Evolutionary conservation across 2,888 invertebrate species (phyloP), one percentile per base, ranked within the genome.

Genomic region (Drosophila tripunctata): DNA sequence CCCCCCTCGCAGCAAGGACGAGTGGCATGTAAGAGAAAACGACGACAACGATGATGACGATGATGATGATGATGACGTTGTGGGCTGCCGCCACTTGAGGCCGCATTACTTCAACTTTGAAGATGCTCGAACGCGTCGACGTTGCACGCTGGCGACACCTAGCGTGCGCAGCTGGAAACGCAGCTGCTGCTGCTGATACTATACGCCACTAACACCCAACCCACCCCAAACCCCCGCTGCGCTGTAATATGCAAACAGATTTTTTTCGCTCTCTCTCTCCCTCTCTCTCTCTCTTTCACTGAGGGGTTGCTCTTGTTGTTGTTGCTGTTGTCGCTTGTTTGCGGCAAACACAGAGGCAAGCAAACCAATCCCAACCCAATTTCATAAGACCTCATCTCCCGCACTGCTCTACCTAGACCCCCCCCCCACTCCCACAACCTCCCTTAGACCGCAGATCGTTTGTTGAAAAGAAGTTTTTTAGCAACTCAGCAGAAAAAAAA

Each of bases 21-120:
- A 67, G 43, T 57, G 47, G 31, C 66, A 47, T 40, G 56, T 33
- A 45, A 41, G 45, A 40, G 21, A 43, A 21, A 21, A 36, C 24
- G 44, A 17, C 8, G 22, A 44, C 7, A 22, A n/a, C 4, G 55
- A 50, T 31, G 44, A 21, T n/a, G 21, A 24, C 6, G 35, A 36
- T 15, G 35, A 22, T 7, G 48, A 36, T 15, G 15, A 27, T 19
- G 30, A 30, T 22, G 51, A 33, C 27, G 50, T 60, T 61, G 67
- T 31, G 62, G 55, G 51, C 56, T 64, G 65, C 66, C 55, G 79
- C 83, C 83, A 87, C 83, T 83, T 87, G 83, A 87, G 87, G 86
- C 86, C 74, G 86, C 86, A 85, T 82, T 87, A 87, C 88, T 79
- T 85, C 82, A 85, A 82, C 88, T 85, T 85, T 83, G 77, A 86